Evolutionary conservation across 1,140 invertebrate species (phyloP).

Genomic region (Stenopsyche tienmushanensis): DNA sequence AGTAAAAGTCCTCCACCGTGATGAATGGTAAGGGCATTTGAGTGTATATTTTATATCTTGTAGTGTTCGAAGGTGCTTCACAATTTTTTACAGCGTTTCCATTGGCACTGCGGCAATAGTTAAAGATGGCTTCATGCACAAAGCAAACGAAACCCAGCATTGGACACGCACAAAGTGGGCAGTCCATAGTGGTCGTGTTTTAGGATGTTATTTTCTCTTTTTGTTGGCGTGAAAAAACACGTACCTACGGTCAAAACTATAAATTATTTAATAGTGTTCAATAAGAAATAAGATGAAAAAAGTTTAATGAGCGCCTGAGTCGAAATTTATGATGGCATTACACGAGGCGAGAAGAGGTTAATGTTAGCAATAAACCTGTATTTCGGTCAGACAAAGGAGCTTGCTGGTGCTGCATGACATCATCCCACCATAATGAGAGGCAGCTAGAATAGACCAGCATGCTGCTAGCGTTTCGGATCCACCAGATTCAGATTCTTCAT

Average conservation of each 20-base stretch:
- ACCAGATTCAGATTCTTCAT: background rate
- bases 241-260: background rate
- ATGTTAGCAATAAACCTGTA: slow-evolving; percentile 23
- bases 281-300: background rate
- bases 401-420: slow-evolving; percentile 11
- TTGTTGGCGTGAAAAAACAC: background rate
- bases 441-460: background rate
- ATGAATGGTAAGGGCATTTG: too few species aligned
- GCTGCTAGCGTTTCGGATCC: background rate
- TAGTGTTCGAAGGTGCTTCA: too few species aligned
- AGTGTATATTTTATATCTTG: too few species aligned
- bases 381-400: slow-evolving; percentile 16
- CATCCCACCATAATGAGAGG: slow-evolving; percentile 19
- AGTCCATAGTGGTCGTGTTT: background rate
- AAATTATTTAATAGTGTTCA: slow-evolving; percentile 11
- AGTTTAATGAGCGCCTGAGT: slow-evolving; percentile 12
- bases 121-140: too few species aligned
- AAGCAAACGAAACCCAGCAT: too few species aligned
- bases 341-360: slow-evolving; percentile 22
- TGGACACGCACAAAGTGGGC: background rate
- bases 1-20: too few species aligned
- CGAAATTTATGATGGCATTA: slow-evolving; percentile 22
- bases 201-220: background rate
- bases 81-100: too few species aligned
- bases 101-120: too few species aligned